Evolutionary conservation across 2,797 vertebrate species (phyloP).

Genomic region (Siniperca undulata): DNA sequence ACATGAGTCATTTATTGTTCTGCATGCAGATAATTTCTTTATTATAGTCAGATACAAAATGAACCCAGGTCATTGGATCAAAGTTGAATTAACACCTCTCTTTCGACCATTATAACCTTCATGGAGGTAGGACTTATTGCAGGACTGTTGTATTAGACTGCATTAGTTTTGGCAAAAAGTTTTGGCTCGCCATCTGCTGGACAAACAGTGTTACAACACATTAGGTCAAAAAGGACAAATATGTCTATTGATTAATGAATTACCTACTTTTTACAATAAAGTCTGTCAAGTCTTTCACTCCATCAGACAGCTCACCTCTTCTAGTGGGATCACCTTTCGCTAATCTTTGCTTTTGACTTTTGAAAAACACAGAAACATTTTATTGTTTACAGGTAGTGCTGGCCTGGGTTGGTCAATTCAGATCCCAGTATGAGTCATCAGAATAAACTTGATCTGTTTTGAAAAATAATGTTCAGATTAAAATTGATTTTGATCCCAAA

Average conservation of each 20-base stretch:
- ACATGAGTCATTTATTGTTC: not conserved
- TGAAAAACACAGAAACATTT: not conserved
- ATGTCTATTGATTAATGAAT: not conserved
- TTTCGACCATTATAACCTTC: no score
- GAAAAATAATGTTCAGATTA: not conserved
- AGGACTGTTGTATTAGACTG: not conserved
- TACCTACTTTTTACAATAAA: no score
- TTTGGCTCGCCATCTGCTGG: slow-evolving; percentile 16
- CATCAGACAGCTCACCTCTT: not conserved
- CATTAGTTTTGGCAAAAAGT: no score
- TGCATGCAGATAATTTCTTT: not conserved
- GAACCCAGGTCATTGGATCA: not conserved
- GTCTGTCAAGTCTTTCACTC: not conserved
- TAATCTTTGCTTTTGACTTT: not conserved
- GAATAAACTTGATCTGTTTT: no score
- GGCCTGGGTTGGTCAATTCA: not conserved
- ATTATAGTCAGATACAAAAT: not conserved
- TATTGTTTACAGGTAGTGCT: not conserved
- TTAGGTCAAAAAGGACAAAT: not conserved
- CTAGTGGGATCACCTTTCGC: not conserved
- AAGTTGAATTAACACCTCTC: no score
- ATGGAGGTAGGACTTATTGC: not conserved
- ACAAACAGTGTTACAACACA: not conserved
- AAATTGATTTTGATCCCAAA: no score
- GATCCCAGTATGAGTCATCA: no score